phyloP scores from a whole-genome alignment of 2,797 vertebrate genomes.

The Catamblyrhynchus diadema region DNA sequence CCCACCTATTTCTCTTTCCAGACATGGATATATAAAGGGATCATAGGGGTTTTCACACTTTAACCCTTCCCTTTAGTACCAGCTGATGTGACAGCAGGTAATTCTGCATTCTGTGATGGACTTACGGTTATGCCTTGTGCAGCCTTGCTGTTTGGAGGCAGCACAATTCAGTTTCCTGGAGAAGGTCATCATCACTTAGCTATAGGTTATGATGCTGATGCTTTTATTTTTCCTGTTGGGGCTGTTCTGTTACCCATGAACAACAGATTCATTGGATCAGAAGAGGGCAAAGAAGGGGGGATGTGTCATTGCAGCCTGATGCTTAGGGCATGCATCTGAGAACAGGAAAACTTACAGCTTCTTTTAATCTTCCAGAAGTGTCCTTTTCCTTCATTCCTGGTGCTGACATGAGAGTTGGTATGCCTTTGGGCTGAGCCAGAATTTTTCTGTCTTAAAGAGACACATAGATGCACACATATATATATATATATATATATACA shows the following conservation, averaged over 20 bases:
- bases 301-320: background rate
- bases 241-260: background rate
- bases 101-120: conserved; percentile 15
- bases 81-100: conserved; percentile 25
- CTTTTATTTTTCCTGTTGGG: conserved; percentile 6
- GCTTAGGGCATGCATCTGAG: background rate
- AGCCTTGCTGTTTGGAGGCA: background rate
- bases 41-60: background rate
- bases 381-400: background rate
- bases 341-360: background rate
- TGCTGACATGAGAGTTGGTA: background rate
- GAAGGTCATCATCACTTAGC: conserved; percentile 23
- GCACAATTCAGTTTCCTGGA: background rate
- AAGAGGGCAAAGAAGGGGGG: background rate
- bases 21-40: background rate
- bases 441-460: background rate
- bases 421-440: background rate
- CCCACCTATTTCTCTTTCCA: background rate
- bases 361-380: background rate
- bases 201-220: conserved; percentile 2
- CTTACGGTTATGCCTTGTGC: background rate
- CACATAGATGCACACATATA: background rate
- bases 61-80: conserved; percentile 27
- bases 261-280: background rate
- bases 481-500: too few species aligned